Base-by-base conservation (phyloP, 2,113 vertebrate genomes). In the Nothobranchius kuhntae region DNA sequence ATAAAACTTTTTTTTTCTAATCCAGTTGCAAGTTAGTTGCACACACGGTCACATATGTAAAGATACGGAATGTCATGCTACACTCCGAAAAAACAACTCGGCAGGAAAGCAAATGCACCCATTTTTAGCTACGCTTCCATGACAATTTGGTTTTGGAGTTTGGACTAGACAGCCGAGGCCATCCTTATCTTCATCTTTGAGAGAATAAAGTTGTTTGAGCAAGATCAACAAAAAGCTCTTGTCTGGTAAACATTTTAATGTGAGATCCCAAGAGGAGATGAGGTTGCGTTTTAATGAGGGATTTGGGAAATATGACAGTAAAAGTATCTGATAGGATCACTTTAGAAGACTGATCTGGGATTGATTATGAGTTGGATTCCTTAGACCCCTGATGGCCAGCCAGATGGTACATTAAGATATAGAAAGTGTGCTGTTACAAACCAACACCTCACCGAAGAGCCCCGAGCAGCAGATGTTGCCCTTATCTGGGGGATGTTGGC, bases 381-480 rank as follows among this genome's bases (percentile, higher is more conserved):
- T 70, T 14, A 55, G 58, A 67, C 66, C 60, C 64, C 50, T 53
- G 61, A 13, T 57, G 54, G 47, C 11, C 54, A 60, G 46, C 55
- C 89, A 91, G 86, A 88, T 87, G 82, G 84, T 71, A 48, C 50
- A 61, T 65, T 74, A 81, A 70, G 66, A 67, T 51, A 55, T 54
- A 68, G 70, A 78, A 30, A 7, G 58, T 61, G 51, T 59, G 70
- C 21, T 48, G 70, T 60, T 50, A 54, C 60, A 71, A 47, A 69
- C 47, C 53, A 60, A 60, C 83, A 84, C 73, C 76, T 84, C 74
- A 55, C 72, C n/a, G 46, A 78, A 53, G 65, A 87, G 73, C 74
- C 54, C 72, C 21, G 46, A 78, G 56, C 68, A 87, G 73, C 89
- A 89, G 82, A 90, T 84, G 84, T 77, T 78, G 64, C 65, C 73